phyloP scores from a whole-genome alignment of 2,888 invertebrate genomes.

The Volucella inanis region DNA sequence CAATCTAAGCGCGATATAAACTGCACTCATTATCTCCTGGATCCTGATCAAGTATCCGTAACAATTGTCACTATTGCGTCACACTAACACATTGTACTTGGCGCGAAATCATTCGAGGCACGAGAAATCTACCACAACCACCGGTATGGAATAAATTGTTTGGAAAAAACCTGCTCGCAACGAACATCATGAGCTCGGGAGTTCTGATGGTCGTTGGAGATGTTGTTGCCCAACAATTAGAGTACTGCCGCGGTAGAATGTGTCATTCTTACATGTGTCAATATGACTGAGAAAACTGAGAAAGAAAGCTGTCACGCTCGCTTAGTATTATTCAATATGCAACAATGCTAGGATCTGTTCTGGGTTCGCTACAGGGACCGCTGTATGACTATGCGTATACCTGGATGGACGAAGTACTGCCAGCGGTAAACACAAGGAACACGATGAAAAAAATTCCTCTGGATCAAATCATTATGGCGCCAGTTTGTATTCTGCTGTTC shows the following conservation, averaged over 20 bases:
- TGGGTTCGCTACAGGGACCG: slow-evolving; percentile 91
- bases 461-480: slow-evolving; percentile 89
- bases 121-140: slow-evolving; percentile 31
- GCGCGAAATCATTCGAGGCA: slow-evolving; percentile 16
- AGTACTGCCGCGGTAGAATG: slow-evolving; percentile 85
- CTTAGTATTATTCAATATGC: too few species aligned
- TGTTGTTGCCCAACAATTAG: slow-evolving; percentile 90
- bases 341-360: slow-evolving; percentile 83
- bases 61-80: slow-evolving; percentile 50
- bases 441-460: slow-evolving; percentile 89
- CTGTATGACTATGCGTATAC: slow-evolving; percentile 93
- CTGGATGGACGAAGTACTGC: slow-evolving; percentile 88
- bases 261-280: too few species aligned
- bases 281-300: slow-evolving; percentile 9
- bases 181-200: slow-evolving; percentile 91
- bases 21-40: background rate
- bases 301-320: too few species aligned
- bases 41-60: background rate
- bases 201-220: slow-evolving; percentile 91
- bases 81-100: slow-evolving; percentile 45
- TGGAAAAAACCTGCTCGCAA: slow-evolving; percentile 89
- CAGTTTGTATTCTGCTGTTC: slow-evolving; percentile 90
- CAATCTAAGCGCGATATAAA: background rate
- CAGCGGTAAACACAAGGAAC: slow-evolving; percentile 85
- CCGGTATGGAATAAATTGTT: slow-evolving; percentile 83